These are phyloP conservation scores for Aricia agestis DNA, from an alignment of 1,140 invertebrate genomes.

Conservation along the genomic window DNA sequence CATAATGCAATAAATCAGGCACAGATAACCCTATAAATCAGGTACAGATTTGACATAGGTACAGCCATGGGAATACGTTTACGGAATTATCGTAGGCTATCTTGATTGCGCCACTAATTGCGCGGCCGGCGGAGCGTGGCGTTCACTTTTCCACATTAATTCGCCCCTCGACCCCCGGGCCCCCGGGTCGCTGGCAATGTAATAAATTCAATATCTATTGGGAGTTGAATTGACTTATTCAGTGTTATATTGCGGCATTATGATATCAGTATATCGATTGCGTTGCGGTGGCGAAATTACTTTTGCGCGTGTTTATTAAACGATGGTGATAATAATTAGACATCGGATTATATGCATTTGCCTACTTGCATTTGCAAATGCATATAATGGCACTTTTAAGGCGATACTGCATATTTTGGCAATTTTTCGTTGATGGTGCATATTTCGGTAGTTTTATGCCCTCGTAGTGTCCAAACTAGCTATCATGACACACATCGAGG, in stretches of 20 bases:
- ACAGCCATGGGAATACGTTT: constrained; percentile 32
- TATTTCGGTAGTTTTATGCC: too few relatives aligned
- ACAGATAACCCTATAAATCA: not conserved
- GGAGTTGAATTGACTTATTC: constrained; percentile 26
- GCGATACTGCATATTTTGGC: too few relatives aligned
- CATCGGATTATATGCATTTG: too few relatives aligned
- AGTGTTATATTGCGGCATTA: constrained; percentile 11
- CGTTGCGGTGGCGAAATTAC: not conserved
- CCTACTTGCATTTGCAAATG: too few relatives aligned
- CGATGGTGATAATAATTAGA: too few relatives aligned
- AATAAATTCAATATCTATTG: constrained; percentile 45
- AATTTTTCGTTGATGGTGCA: too few relatives aligned
- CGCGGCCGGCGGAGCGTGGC: constrained; percentile 34
- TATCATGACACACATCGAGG: too few relatives aligned
- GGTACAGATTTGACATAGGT: constrained; percentile 28
- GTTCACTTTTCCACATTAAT: constrained; percentile 46
- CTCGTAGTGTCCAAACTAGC: too few relatives aligned
- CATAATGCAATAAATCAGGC: too few relatives aligned
- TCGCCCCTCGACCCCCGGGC: constrained; percentile 23
- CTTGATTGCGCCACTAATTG: constrained; percentile 54
- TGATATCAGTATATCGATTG: not conserved
- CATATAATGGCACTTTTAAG: too few relatives aligned
- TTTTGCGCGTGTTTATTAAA: not conserved
- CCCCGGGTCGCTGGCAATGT: constrained; percentile 37
- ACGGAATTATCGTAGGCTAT: constrained; percentile 45